A percentile compares a stretch with the other conserved stretches of the same genome.
These are phyloP conservation scores for Thunnus maccoyii DNA, from an alignment of 2,113 vertebrate genomes.

Conservation along the genomic window DNA sequence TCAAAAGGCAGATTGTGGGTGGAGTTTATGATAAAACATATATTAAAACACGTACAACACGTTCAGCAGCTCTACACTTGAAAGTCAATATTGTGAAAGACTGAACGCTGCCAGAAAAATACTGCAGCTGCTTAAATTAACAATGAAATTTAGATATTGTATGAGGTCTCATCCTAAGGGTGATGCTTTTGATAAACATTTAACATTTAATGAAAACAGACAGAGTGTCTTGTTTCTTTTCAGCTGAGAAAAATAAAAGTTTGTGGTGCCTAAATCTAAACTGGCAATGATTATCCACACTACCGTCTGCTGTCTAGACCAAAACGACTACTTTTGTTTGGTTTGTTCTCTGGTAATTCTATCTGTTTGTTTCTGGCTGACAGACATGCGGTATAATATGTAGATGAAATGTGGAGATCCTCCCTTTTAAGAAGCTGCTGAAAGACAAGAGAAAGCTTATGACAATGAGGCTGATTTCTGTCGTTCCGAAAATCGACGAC, in stretches of 20 bases:
- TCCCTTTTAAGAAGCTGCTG: background rate
- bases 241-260: background rate
- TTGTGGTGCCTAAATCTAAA: background rate
- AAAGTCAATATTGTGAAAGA: conserved; percentile 15
- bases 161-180: background rate
- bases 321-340: background rate
- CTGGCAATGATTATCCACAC: background rate
- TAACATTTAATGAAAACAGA: conserved; percentile 1
- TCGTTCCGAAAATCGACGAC: no score
- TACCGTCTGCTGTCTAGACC: background rate
- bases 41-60: background rate
- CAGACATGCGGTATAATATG: background rate
- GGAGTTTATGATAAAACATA: background rate
- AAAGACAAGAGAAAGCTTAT: background rate
- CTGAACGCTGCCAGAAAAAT: conserved; percentile 7
- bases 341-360: background rate
- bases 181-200: conserved; percentile 1
- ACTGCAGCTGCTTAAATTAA: conserved; percentile 29
- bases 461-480: background rate
- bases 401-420: background rate
- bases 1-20: conserved; percentile 5
- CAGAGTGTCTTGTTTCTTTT: background rate
- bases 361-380: background rate
- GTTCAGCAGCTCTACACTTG: conserved; percentile 11
- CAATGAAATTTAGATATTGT: conserved; percentile 12